Evolutionary conservation across 2,113 vertebrate species (phyloP).

Genomic region (Otis tarda): DNA sequence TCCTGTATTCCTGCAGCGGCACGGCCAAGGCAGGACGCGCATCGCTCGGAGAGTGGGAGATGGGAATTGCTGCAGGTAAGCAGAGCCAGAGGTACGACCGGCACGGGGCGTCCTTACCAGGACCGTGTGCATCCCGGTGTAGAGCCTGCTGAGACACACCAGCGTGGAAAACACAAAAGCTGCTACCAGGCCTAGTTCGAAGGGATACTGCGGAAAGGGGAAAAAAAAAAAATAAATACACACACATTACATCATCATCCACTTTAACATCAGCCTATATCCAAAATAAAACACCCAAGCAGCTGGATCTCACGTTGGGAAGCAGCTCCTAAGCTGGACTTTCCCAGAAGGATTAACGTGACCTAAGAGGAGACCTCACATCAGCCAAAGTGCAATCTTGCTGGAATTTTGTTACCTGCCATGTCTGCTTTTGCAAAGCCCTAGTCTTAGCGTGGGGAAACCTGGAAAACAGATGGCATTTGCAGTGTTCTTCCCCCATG

Average conservation of each 20-base stretch:
- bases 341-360: background rate
- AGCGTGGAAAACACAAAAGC: conserved; percentile 82
- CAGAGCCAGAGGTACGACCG: background rate
- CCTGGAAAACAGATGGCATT: background rate
- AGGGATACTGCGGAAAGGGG: conserved; percentile 81
- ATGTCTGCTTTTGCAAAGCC: background rate
- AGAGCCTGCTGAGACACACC: conserved; percentile 93
- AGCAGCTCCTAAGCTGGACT: background rate
- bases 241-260: background rate
- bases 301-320: rapidly evolving
- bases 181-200: conserved; percentile 80
- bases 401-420: rapidly evolving
- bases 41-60: rapidly evolving
- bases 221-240: background rate
- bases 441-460: background rate
- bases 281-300: background rate
- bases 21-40: rapidly evolving
- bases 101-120: conserved; percentile 81
- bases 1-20: rapidly evolving
- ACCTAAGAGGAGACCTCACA: rapidly evolving
- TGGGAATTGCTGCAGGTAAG: background rate
- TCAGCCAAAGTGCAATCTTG: rapidly evolving
- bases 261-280: no score
- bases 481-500: background rate
- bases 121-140: conserved; percentile 95